phyloP scores from a whole-genome alignment of 2,797 vertebrate species.

The Anabas testudineus region DNA sequence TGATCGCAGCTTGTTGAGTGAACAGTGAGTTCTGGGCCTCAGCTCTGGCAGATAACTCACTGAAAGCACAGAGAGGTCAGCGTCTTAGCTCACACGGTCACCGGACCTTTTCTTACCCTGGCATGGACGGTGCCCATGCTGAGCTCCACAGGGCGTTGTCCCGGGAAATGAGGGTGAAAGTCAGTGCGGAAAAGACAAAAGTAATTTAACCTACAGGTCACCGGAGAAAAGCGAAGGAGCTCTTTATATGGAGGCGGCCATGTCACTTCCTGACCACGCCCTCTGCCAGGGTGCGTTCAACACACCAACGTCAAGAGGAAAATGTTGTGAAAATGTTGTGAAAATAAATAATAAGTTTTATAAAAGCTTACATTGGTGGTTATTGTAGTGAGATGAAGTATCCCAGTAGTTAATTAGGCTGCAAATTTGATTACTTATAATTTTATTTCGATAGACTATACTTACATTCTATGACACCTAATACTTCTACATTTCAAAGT shows the following conservation, averaged over 20 bases:
- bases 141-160: constrained; percentile 48
- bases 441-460: no score
- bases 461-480: no score
- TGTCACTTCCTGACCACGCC: constrained; percentile 82
- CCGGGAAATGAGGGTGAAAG: constrained; percentile 4
- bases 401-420: no score
- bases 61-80: constrained; percentile 77
- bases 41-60: constrained; percentile 18
- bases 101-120: constrained; percentile 85
- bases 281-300: constrained; percentile 47
- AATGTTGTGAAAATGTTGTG: background rate
- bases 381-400: no score
- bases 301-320: background rate
- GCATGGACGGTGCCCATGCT: constrained; percentile 95
- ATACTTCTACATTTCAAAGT: no score
- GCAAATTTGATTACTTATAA: no score
- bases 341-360: background rate
- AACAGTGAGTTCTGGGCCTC: constrained; percentile 22
- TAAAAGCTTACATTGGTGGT: no score
- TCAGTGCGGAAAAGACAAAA: background rate
- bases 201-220: constrained; percentile 56
- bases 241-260: constrained; percentile 76
- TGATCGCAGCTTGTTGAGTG: background rate
- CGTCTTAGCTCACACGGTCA: constrained; percentile 4
- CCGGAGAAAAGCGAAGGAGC: constrained; percentile 36